These are phyloP conservation scores for Tarsius wallacei DNA, from an alignment of 2,797 vertebrate genomes.

Conservation along the genomic window DNA sequence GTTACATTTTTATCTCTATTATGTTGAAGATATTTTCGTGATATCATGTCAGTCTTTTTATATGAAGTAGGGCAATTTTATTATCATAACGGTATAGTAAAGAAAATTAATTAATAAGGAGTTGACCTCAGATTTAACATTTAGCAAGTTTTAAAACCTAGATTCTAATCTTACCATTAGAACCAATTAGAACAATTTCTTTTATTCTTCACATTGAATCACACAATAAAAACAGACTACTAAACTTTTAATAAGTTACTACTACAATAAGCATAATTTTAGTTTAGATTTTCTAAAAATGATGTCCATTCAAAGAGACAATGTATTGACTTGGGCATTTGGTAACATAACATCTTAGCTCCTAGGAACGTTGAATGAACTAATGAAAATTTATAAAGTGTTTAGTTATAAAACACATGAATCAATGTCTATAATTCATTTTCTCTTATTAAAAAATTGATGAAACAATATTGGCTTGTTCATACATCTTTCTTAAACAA, in stretches of 20 bases:
- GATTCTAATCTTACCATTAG: not conserved
- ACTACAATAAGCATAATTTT: constrained; percentile 16
- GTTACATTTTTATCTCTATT: not conserved
- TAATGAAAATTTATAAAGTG: not conserved
- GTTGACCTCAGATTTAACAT: not conserved
- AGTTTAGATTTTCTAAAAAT: not conserved
- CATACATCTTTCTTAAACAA: not conserved
- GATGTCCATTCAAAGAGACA: not conserved
- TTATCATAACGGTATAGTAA: not conserved
- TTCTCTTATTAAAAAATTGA: not conserved
- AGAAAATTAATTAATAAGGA: not conserved
- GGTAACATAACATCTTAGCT: not conserved
- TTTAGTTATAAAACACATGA: not conserved
- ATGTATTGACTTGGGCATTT: not conserved
- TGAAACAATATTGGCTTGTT: constrained; percentile 8
- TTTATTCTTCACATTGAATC: not conserved
- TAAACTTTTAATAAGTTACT: not conserved
- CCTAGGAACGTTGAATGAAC: not conserved
- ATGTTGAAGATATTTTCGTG: not conserved
- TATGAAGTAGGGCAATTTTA: not conserved
- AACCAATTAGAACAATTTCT: not conserved
- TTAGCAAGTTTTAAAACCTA: not conserved
- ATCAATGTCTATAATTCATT: not conserved
- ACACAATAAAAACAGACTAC: not conserved
- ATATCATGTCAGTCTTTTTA: not conserved